phyloP scores from a whole-genome alignment of 2,888 invertebrate genomes.

The Morinoia aosen region DNA sequence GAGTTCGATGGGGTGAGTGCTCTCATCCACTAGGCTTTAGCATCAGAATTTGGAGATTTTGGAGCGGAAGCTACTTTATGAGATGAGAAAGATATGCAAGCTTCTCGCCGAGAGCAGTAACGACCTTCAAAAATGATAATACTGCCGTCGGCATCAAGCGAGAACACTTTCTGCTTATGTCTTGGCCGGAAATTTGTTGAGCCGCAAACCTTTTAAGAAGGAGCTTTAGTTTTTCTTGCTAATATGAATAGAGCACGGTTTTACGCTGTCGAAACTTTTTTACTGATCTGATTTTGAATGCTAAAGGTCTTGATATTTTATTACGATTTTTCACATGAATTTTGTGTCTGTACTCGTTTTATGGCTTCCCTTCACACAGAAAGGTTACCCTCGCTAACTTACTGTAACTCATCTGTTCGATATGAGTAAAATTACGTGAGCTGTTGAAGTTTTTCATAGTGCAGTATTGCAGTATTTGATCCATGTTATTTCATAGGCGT shows the following conservation, averaged over 20 bases:
- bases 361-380: no score
- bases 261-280: neutral
- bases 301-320: no score
- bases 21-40: conserved; percentile 5
- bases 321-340: no score
- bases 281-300: neutral
- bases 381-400: no score
- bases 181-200: neutral
- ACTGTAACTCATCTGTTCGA: no score
- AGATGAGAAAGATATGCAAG: conserved; percentile 15
- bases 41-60: neutral
- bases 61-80: neutral
- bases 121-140: neutral
- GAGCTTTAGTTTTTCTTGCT: neutral
- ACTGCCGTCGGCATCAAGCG: neutral
- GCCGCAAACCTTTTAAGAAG: neutral
- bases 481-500: no score
- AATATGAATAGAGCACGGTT: neutral
- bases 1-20: conserved; percentile 74
- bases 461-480: no score
- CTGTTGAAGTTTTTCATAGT: no score
- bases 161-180: neutral
- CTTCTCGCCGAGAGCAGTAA: neutral
- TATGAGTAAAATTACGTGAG: no score
- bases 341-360: no score